These are phyloP conservation scores for Argyresthia albistria DNA, from an alignment of 2,888 invertebrate species.

Conservation along the genomic window DNA sequence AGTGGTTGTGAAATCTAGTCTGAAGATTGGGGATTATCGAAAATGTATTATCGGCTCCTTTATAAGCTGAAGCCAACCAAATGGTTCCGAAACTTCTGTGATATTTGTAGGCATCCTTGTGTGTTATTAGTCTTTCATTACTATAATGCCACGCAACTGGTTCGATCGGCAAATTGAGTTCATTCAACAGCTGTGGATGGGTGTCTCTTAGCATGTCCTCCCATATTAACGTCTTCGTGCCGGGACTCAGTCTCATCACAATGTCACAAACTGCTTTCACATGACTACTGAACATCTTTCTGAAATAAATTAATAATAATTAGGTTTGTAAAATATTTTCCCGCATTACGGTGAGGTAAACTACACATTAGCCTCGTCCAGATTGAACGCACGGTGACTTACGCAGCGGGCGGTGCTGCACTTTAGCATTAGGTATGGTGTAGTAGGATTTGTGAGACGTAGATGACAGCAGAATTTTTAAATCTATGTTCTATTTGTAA, in stretches of 20 bases:
- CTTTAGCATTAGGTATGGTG: no score
- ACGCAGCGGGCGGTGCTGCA: no score
- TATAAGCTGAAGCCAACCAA: conserved; percentile 89
- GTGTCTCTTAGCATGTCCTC: conserved; percentile 82
- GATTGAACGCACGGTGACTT: no score
- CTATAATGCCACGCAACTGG: conserved; percentile 78
- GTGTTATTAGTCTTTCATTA: conserved; percentile 28
- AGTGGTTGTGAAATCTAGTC: conserved; percentile 80
- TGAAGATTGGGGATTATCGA: conserved; percentile 67
- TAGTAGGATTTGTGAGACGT: no score
- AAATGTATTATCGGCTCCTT: conserved; percentile 77
- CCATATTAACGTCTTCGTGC: conserved; percentile 80
- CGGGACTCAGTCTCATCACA: conserved; percentile 55
- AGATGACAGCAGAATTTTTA: no score
- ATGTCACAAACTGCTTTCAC: conserved; percentile 16
- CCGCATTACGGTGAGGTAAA: no score
- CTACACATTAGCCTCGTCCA: no score
- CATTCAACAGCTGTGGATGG: neutral
- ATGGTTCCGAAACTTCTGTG: conserved; percentile 73
- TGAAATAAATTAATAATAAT: no score
- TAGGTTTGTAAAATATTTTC: no score
- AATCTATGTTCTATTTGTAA: no score
- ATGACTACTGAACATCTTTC: no score
- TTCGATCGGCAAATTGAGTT: conserved; percentile 19
- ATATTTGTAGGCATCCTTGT: conserved; percentile 28